A percentile compares a stretch with the other conserved stretches of the same genome.
phyloP scores from a whole-genome alignment of 2,113 vertebrate species.

The Bufo gargarizans region DNA sequence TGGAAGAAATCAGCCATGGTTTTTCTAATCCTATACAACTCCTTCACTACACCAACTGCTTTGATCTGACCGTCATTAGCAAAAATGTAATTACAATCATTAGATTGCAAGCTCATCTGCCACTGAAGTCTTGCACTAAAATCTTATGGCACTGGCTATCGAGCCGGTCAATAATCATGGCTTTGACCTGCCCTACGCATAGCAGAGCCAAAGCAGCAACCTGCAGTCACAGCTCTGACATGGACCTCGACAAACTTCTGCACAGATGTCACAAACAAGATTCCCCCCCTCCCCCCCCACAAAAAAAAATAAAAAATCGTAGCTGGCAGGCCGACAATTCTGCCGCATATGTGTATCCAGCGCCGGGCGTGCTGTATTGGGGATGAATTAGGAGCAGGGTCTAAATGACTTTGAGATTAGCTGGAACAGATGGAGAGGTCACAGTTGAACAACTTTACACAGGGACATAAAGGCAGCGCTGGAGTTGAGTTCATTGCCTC shows the following conservation, averaged over 20 bases:
- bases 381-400: constrained; percentile 74
- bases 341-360: constrained; percentile 82
- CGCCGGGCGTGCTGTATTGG: constrained; percentile 77
- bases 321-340: constrained; percentile 77
- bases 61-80: not conserved
- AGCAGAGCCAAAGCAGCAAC: not conserved
- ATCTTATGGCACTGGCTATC: not conserved
- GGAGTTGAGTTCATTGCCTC: constrained; percentile 87
- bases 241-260: constrained; percentile 59
- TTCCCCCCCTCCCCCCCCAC: constrained; percentile 36
- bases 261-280: constrained; percentile 75
- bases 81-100: not conserved
- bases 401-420: constrained; percentile 91
- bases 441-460: constrained; percentile 91
- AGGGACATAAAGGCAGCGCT: constrained; percentile 83
- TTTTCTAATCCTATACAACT: no score
- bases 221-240: not conserved
- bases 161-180: not conserved
- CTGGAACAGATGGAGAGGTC: constrained; percentile 92
- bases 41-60: not conserved
- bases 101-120: not conserved
- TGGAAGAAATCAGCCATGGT: no score
- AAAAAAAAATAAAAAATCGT: constrained; percentile 59
- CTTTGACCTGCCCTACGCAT: not conserved
- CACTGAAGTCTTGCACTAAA: not conserved